Base-by-base conservation (phyloP, 2,797 vertebrate species). In the Nothura maculosa region DNA sequence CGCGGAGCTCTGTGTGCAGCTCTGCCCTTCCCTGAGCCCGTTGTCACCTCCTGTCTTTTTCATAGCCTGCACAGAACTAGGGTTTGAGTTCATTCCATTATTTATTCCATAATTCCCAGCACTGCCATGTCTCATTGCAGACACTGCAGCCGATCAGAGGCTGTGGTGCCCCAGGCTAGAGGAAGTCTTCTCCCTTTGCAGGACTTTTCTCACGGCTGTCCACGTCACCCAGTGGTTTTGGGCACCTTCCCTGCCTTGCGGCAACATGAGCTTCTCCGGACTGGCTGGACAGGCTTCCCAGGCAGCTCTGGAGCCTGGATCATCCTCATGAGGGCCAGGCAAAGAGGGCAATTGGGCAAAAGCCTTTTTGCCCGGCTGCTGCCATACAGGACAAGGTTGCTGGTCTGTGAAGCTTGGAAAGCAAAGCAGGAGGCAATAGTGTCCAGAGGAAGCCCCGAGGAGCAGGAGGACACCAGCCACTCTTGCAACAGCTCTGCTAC, bases 211-310 rank as follows among this genome's bases (percentile, higher is more conserved):
- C 93, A 89, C 1, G 52, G 64, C 80, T 87, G 85, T 52, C 60
- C 73, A 68, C 86, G 89, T 83, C 22, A 11, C 36, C 85, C 21
- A 16, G 36, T 74, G n/a, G 73, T 78, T 95, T 84, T 79, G 0
- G 5, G 1, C 63, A 74, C 89, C 92, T 92, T 92, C 92, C 93
- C 93, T 83, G 45, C 84, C 94, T 47, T n/a, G 54, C 52, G 81
- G 94, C 73, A 93, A 63, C 0, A 0, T 34, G 45, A 68, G 58
- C 69, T 83, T 62, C 79, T 79, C 47, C 1, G 1, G 62, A 70
- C 89, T 87, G 70, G 84, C 92, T 85, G 77, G 84, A 69, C 73
- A 63, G 86, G 90, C 68, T 95, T 68, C 82, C 77, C n/a, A 34
- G 0, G 27, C 54, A 88, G 52, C 58, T 85, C 67, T 63, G 55